A percentile compares a stretch with the other conserved stretches of the same genome.
phyloP scores from a whole-genome alignment of 2,888 invertebrate species.

The Nyleta sp. region DNA sequence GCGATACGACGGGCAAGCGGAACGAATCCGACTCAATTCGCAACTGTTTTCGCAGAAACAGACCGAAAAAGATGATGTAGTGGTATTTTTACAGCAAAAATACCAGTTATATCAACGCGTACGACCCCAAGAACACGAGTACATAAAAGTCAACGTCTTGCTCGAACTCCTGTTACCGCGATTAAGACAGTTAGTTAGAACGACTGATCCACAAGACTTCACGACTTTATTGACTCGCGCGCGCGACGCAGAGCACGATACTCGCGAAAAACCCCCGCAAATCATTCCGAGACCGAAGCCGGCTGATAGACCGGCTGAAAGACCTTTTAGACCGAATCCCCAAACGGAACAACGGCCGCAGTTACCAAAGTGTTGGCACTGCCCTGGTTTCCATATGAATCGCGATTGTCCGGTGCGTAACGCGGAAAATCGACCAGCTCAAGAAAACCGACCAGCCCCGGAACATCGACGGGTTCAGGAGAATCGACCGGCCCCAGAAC shows the following conservation, averaged over 20 bases:
- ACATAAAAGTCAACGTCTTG: constrained; percentile 48
- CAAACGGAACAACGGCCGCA: neutral
- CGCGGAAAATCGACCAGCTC: no score
- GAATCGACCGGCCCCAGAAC: no score
- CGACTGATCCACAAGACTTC: constrained; percentile 5
- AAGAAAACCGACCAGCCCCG: no score
- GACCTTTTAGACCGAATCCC: no score
- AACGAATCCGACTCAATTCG: constrained; percentile 11
- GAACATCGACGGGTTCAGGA: no score
- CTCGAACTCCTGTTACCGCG: neutral
- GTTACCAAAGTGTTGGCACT: neutral
- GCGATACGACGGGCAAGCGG: neutral
- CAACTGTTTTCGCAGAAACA: constrained; percentile 23
- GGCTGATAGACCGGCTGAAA: no score
- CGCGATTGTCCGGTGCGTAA: constrained; percentile 4
- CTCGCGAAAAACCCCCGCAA: no score
- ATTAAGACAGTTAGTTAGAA: neutral
- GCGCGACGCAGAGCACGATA: constrained; percentile 1
- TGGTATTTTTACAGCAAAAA: constrained; percentile 24
- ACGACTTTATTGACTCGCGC: neutral
- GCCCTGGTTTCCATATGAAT: neutral
- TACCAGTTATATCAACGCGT: constrained; percentile 36
- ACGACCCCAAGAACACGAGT: constrained; percentile 47
- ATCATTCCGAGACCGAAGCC: neutral
- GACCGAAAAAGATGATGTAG: constrained; percentile 18